Evolutionary conservation across 2,888 invertebrate genomes (phyloP), one percentile per base, ranked within the genome.

Genomic region (Rapana venosa): DNA sequence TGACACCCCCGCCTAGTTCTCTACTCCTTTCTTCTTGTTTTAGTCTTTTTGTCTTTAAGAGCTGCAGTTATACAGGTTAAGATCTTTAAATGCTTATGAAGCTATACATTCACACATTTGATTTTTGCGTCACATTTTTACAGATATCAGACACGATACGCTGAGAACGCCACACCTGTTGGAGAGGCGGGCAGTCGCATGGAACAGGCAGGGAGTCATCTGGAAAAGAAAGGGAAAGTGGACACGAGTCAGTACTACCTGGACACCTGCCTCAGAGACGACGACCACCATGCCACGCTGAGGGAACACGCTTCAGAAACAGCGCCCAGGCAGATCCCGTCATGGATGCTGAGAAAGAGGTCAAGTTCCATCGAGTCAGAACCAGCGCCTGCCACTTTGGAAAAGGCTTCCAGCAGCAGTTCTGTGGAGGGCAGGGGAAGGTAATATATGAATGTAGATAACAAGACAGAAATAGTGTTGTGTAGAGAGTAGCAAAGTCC

Each of bases 261-360:
- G 86, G 86, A 86, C 22, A 30, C 8, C 20, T 86, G 66, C 0
- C 0, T 35, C 32, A 32, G 35, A 22, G 61, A 35, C 22, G n/a
- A n/a, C 15, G 61, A 35, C 22, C 13, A n/a, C 15, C 32, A 58
- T 35, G 35, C 86, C 86, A 86, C 86, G 4, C 66, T 66, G 32
- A 58, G 8, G 30, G 32, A 92, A 91, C 87, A 88, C 88, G 90
- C 30, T 83, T 56, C 36, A 11, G 61, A 61, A 5, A 22, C 35
- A 2, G 61, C 61, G 30, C 74, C 22, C 35, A 90, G 92, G 83
- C 92, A 91, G 77, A 91, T 93, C 36, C 93, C 93, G 6, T 91
- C 90, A 56, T 93, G 93, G 93, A 93, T 93, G 93, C 0, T 93
- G 85, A 90, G 91, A 81, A 92, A 85, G 83, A 86, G 87, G 13